A percentile compares a stretch with the other conserved stretches of the same genome.
Conservation (phyloP, 2,888 invertebrate species). For the Creontiades dilutus region DNA sequence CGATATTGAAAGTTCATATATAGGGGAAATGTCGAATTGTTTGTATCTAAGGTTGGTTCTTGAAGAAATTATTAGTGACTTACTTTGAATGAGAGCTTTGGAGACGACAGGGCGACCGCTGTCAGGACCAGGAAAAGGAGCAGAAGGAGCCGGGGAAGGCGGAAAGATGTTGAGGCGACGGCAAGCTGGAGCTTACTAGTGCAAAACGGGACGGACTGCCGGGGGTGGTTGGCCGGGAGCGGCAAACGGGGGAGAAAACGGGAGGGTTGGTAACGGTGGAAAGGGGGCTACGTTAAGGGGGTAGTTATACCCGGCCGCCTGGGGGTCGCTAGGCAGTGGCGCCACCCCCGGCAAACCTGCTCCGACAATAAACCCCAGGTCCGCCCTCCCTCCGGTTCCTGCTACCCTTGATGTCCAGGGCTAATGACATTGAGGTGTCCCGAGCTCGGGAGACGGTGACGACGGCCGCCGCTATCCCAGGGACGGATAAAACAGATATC, state of each 20-base stretch:
- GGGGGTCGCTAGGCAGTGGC: conserved; percentile 59
- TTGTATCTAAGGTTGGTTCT: no score
- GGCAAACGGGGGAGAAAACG: background rate
- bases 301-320: conserved; percentile 42
- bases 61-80: background rate
- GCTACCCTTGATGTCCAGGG: conserved; percentile 27
- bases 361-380: conserved; percentile 24
- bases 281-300: background rate
- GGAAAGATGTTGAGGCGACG: conserved; percentile 38
- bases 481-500: background rate
- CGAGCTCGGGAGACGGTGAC: background rate
- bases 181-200: conserved; percentile 66
- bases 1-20: no score
- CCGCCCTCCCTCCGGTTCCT: background rate
- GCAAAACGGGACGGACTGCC: conserved; percentile 61
- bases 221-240: conserved; percentile 31
- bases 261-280: background rate
- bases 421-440: conserved; percentile 45
- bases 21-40: no score
- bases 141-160: conserved; percentile 28
- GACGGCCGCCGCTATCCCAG: background rate
- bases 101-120: conserved; percentile 59
- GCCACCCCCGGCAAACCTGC: conserved; percentile 59
- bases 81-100: conserved; percentile 56
- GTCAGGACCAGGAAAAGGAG: background rate